Conservation (phyloP, 2,113 vertebrate species). For the Pachypanchax playfairii region DNA sequence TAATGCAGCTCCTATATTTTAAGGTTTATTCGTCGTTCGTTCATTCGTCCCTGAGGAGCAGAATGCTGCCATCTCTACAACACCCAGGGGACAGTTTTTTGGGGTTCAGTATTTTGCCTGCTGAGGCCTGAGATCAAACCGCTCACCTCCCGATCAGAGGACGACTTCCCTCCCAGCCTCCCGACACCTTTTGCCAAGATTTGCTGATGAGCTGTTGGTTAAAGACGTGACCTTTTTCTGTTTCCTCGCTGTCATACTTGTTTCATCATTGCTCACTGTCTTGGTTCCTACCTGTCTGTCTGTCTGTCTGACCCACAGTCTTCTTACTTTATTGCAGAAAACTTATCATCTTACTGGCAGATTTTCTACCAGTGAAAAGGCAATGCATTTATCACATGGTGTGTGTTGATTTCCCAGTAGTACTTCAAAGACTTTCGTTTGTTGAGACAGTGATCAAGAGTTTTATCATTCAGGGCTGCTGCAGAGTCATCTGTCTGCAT, state of each 20-base stretch:
- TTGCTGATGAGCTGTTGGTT: constrained; percentile 6
- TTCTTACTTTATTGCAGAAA: background rate
- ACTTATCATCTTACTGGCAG: background rate
- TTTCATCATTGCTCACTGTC: background rate
- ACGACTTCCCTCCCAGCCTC: too few relatives aligned
- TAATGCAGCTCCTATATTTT: too few relatives aligned
- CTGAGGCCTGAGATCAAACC: too few relatives aligned
- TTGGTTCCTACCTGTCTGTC: background rate
- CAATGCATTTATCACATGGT: constrained; percentile 21
- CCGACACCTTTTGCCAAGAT: background rate
- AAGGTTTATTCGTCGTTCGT: too few relatives aligned
- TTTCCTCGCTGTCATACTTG: background rate
- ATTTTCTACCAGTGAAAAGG: constrained; percentile 6
- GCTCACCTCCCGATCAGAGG: too few relatives aligned
- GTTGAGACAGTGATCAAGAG: constrained; percentile 53
- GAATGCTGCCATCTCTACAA: too few relatives aligned
- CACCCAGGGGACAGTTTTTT: too few relatives aligned
- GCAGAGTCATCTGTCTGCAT: constrained; percentile 46
- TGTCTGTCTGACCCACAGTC: background rate
- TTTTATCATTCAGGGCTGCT: constrained; percentile 41
- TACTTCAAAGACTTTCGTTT: constrained; percentile 39
- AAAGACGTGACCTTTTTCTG: background rate
- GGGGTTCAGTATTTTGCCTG: too few relatives aligned
- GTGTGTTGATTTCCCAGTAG: constrained; percentile 9
- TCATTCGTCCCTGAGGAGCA: too few relatives aligned